These are phyloP conservation scores for Podilymbus podiceps DNA, from an alignment of 2,113 vertebrate genomes.

Conservation along the genomic window DNA sequence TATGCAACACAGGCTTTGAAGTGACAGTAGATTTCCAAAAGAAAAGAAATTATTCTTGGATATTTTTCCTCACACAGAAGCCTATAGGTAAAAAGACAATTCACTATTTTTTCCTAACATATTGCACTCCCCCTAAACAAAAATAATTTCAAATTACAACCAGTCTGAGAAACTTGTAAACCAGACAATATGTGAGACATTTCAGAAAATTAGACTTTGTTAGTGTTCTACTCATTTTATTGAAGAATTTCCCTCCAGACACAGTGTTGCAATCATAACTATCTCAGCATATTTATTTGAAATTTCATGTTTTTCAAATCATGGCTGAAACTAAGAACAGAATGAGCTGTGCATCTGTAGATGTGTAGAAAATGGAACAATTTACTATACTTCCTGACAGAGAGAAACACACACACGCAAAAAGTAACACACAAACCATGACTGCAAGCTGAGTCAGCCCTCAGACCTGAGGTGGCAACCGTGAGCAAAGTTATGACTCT, in stretches of 20 bases:
- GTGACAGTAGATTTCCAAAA: not conserved
- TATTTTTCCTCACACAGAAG: not conserved
- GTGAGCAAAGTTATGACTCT: not conserved
- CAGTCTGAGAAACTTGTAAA: not conserved
- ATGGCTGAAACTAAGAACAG: not conserved
- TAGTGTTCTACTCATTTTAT: not conserved
- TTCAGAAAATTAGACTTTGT: not conserved
- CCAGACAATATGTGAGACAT: not conserved
- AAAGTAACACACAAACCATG: not conserved
- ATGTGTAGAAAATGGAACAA: not conserved
- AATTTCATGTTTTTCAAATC: not conserved
- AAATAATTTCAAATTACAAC: not conserved
- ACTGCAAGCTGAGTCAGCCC: not conserved
- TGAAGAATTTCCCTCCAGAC: not conserved
- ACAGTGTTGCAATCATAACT: not conserved
- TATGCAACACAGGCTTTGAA: not conserved
- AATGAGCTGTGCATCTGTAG: not conserved
- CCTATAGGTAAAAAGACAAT: not conserved
- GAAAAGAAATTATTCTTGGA: not conserved
- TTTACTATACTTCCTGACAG: not conserved
- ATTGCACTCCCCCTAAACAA: not conserved
- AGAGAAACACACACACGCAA: not conserved
- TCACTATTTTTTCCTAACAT: not conserved
- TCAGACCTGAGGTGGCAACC: not conserved
- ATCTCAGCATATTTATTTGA: not conserved